phyloP scores from a whole-genome alignment of 1,140 invertebrate species.

The Lanistes nyassanus region DNA sequence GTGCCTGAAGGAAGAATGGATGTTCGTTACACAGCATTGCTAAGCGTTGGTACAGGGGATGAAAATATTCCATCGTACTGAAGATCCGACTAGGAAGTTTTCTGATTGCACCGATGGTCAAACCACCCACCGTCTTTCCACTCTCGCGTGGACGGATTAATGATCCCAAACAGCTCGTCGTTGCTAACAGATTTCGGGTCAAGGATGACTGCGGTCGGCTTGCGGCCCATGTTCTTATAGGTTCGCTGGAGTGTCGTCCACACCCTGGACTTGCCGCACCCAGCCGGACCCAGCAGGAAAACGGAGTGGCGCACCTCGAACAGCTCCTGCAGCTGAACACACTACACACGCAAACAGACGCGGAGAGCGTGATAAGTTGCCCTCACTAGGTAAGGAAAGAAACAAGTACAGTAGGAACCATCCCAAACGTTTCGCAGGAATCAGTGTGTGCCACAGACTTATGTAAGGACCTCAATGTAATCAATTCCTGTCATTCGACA shows the following conservation, averaged over 20 bases:
- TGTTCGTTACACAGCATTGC: too few species aligned
- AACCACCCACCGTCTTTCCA: conserved; percentile 89
- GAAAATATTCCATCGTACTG: too few species aligned
- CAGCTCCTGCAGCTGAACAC: conserved; percentile 94
- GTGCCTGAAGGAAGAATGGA: too few species aligned
- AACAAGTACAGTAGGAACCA: too few species aligned
- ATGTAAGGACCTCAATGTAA: too few species aligned
- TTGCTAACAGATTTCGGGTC: conserved; percentile 98
- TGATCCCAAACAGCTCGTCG: conserved; percentile 96
- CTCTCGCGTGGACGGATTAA: conserved; percentile 94
- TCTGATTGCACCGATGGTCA: neutral
- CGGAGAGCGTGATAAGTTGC: too few species aligned
- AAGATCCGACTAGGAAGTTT: too few species aligned
- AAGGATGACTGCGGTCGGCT: conserved; percentile 90
- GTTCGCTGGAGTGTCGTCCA: conserved; percentile 93
- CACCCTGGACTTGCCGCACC: conserved; percentile 94
- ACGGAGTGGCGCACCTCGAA: conserved; percentile 97
- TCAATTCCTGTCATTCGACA: too few species aligned
- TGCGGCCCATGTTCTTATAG: conserved; percentile 89
- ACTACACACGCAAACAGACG: conserved; percentile 67
- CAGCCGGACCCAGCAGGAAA: conserved; percentile 93
- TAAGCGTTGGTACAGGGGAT: too few species aligned
- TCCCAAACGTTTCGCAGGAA: neutral
- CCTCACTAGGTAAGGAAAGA: too few species aligned
- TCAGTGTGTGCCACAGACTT: too few species aligned